Evolutionary conservation across 2,113 vertebrate genomes (phyloP), one percentile per base, ranked within the genome.

Genomic region (Nipponia nippon): DNA sequence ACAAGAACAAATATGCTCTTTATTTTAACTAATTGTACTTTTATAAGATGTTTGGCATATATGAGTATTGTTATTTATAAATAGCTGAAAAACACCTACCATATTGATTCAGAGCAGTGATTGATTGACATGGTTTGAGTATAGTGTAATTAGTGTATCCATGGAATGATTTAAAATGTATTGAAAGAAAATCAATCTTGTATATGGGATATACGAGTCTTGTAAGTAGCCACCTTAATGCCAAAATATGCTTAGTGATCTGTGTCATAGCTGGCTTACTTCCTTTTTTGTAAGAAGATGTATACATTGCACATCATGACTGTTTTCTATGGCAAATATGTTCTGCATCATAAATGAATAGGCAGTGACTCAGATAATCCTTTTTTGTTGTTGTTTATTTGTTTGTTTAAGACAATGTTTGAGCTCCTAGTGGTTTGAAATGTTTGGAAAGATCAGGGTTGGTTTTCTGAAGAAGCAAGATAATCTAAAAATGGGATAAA

Each of bases 1-100:
- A 88, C 14, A 83, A 84, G 42, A 90, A 95, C 49, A 97, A 93
- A 77, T 88, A 82, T 13, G 4, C 7, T 91, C 49, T 80, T 90
- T 89, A 83, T 95, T 63, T 34, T 73, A 95, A 96, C 26, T 93
- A 94, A 96, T 73, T 91, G 49, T 81, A 88, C 22, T 95, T 97
- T 96, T 90, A 75, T 71, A 94, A 94, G 58, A 30, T 62, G 16
- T 65, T 96, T 93, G 83, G 71, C 62, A 90, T 93, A 86, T 88
- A 79, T 75, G 66, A 91, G 36, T 75, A 88, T 83, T 81, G 40
- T 87, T 93, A 63, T 92, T 95, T 93, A 84, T 62, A 96, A 94
- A 95, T 70, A 93, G 53, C 77, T 88, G 67, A 90, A 93, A 93
- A 95, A 42, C 53, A 87, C 36, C 79, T 82, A 80, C 38, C 2